Evolutionary conservation across 2,797 vertebrate species (phyloP), one percentile per base, ranked within the genome.

Genomic region (Epinephelus awoara): DNA sequence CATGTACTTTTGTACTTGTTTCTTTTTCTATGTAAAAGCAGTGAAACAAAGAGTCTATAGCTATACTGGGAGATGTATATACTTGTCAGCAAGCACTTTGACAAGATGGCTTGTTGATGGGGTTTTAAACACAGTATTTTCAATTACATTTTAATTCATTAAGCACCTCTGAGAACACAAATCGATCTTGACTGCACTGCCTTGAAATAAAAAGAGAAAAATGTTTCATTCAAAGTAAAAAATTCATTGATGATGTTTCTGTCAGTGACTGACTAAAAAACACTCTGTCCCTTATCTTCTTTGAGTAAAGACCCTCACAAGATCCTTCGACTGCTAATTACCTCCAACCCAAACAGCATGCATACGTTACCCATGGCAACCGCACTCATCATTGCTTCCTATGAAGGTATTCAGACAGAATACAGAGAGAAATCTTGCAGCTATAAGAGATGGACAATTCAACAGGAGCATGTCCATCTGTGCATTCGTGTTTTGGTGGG

Each of bases 331-430:
- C 50, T 55, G 40, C 63, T 72, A 77, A 85, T 79, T 76, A 74
- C 61, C 61, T 70, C 40, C 50, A 86, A 64, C 9, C 50, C 27
- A 76, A 88, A 81, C 75, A 70, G 72, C 69, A 47, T 78, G 55
- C 38, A 15, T 27, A 34, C 3, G 25, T 88, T 83, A 79, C 83
- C 83, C 77, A 57, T 84, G 72, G 85, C 80, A 89, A 89, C 86
- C 18, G 18, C 68, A 13, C 40, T 75, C 68, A 46, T 65, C 25
- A 61, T 62, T 27, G 57, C 47, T 38, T 87, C 56, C 59, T 34
- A 54, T 62, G 70, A 61, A 58, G 62, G 19, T 50, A 40, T 55
- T 50, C 67, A 67, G 51, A 64, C 29, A 74, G 66, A 79, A 79
- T 69, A 72, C 19, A 75, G 67, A 75, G 57, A 65, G 51, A 21